Evolutionary conservation across 2,113 vertebrate species (phyloP).

Genomic region (Thalassarche chlororhynchos): DNA sequence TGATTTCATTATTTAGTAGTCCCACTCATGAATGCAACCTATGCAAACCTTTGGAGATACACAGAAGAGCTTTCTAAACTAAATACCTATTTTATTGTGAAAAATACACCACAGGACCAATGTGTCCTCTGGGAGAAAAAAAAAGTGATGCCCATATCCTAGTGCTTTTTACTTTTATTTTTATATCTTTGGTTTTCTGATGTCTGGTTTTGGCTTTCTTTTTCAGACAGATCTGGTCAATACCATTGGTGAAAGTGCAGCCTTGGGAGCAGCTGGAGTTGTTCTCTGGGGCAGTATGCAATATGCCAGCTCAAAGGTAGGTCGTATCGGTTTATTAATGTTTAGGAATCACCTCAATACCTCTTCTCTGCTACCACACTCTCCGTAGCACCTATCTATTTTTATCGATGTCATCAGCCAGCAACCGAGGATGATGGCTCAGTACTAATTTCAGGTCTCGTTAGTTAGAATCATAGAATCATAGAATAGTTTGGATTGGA

Average conservation of each 20-base stretch:
- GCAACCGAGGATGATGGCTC: neutral
- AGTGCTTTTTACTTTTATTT: neutral
- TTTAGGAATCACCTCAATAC: neutral
- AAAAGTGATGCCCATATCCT: neutral
- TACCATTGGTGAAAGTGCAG: slow-evolving; percentile 89
- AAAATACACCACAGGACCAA: neutral
- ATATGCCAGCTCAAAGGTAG: slow-evolving; percentile 72
- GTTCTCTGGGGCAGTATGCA: slow-evolving; percentile 86
- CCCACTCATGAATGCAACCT: neutral
- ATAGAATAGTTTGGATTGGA: too few relatives aligned
- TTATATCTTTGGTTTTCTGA: neutral
- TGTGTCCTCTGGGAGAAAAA: neutral
- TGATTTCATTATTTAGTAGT: neutral
- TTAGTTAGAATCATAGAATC: neutral
- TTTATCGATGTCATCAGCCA: neutral
- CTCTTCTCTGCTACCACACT: neutral
- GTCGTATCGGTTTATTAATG: neutral
- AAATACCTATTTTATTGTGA: neutral
- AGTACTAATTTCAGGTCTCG: neutral
- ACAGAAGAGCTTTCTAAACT: neutral
- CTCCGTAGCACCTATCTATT: neutral
- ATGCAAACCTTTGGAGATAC: neutral
- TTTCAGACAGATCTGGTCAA: slow-evolving; percentile 86
- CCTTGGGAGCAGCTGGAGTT: slow-evolving; percentile 88
- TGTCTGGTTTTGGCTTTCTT: neutral